phyloP scores from a whole-genome alignment of 2,113 vertebrate species.

The Cyphomyrus plagiostoma region DNA sequence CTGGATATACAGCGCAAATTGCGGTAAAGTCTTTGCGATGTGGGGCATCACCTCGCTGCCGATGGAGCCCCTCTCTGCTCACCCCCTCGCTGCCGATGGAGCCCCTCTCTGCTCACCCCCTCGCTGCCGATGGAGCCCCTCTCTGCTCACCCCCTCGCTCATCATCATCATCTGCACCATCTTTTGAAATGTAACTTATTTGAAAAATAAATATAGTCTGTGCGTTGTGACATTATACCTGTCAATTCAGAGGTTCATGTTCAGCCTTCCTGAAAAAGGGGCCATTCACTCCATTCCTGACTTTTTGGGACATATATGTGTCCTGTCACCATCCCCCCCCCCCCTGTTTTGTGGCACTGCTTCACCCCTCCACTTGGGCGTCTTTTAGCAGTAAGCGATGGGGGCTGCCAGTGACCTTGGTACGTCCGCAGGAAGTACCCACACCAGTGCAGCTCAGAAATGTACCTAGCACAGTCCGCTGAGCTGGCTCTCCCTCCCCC shows the following conservation, averaged over 20 bases:
- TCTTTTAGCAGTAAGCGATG: neutral
- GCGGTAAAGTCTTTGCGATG: neutral
- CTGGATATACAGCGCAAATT: neutral
- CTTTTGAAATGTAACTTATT: neutral
- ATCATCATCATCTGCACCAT: neutral
- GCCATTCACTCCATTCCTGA: neutral
- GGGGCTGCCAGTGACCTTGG: neutral
- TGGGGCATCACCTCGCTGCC: neutral
- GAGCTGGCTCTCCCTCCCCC: neutral
- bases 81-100: neutral
- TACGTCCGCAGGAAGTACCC: neutral
- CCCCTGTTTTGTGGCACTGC: neutral
- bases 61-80: neutral
- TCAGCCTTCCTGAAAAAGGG: neutral
- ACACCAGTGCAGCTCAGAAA: neutral
- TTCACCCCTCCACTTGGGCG: neutral
- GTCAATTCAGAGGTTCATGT: neutral
- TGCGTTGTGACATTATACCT: neutral
- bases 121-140: too few species aligned
- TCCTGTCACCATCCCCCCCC: neutral
- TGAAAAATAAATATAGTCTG: too few species aligned
- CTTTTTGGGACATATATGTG: neutral
- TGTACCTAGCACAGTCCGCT: neutral
- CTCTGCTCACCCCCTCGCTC: neutral
- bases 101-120: too few species aligned